These are phyloP conservation scores for Tetrapedia diversipes DNA, from an alignment of 2,888 invertebrate species.

Conservation along the genomic window DNA sequence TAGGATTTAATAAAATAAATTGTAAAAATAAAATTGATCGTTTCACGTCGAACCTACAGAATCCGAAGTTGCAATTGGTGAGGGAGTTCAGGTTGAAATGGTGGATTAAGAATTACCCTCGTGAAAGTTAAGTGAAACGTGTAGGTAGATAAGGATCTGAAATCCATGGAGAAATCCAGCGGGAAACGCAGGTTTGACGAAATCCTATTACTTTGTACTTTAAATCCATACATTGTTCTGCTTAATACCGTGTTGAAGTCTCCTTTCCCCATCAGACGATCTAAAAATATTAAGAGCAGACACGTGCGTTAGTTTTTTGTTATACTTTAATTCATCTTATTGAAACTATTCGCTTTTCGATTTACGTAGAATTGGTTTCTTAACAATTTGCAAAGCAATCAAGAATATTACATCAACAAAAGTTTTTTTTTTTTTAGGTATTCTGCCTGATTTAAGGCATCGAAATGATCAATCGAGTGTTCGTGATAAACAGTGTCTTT, in stretches of 20 bases:
- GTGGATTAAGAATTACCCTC: neutral
- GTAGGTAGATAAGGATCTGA: slow-evolving; percentile 55
- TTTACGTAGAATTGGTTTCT: neutral
- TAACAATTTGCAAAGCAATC: neutral
- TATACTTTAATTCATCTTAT: neutral
- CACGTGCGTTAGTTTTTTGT: neutral
- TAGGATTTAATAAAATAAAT: too few relatives aligned
- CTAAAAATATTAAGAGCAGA: neutral
- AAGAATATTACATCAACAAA: neutral
- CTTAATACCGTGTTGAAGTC: slow-evolving; percentile 57
- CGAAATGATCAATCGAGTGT: neutral
- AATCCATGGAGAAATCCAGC: slow-evolving; percentile 68
- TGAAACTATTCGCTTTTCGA: neutral
- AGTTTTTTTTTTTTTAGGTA: too few relatives aligned
- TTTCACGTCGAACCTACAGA: too few relatives aligned
- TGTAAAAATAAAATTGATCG: too few relatives aligned
- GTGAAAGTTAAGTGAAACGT: neutral
- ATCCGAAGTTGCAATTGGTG: too few relatives aligned
- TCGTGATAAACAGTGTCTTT: slow-evolving; percentile 45
- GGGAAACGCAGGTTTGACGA: slow-evolving; percentile 65
- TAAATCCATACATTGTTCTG: slow-evolving; percentile 50
- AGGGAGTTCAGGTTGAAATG: too few relatives aligned
- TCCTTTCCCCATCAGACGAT: neutral
- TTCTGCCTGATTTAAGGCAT: neutral
- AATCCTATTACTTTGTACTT: slow-evolving; percentile 73